Conservation (phyloP, 2,113 vertebrate genomes). For the Gnathonemus longibarbis region DNA sequence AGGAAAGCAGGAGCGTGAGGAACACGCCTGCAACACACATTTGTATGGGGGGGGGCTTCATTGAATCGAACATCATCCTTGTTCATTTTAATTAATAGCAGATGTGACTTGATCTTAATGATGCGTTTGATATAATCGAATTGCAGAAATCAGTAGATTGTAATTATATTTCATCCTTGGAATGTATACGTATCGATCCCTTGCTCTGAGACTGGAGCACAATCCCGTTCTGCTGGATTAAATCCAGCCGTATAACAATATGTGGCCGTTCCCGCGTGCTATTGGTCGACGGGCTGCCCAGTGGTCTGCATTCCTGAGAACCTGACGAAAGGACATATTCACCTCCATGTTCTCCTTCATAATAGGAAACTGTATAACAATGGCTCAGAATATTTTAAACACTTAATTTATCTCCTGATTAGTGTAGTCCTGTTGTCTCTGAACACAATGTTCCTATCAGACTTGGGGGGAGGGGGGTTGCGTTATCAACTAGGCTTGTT, state of each 20-base stretch:
- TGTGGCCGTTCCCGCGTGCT: background rate
- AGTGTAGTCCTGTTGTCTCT: background rate
- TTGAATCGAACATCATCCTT: background rate
- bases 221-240: background rate
- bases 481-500: background rate
- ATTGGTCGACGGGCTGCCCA: background rate
- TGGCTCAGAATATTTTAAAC: background rate
- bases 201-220: constrained; percentile 6
- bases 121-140: constrained; percentile 29
- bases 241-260: background rate
- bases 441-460: background rate
- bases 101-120: background rate
- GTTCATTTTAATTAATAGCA: background rate
- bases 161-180: constrained; percentile 26
- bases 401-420: background rate
- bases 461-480: background rate
- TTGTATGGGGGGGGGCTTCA: background rate
- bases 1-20: constrained; percentile 23
- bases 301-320: background rate
- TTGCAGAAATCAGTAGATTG: constrained; percentile 23
- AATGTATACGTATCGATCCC: constrained; percentile 23
- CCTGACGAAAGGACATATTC: background rate
- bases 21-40: constrained; percentile 30
- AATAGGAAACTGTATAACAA: background rate
- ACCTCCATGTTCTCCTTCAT: background rate